These are phyloP conservation scores for Cirrhinus mrigala DNA, from an alignment of 2,797 vertebrate genomes.

Conservation along the genomic window DNA sequence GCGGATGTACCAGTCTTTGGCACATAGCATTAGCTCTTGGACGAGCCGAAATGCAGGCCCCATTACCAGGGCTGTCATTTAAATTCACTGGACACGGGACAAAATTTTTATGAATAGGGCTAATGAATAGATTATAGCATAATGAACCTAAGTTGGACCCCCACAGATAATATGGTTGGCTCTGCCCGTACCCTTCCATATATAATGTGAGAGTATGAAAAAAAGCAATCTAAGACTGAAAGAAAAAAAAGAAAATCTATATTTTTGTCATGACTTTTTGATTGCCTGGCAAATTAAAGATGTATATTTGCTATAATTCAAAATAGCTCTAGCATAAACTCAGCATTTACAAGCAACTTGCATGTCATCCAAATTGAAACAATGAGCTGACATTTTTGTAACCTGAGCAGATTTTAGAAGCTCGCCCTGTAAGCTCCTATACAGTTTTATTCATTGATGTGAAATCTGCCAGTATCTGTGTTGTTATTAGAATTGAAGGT, in stretches of 20 bases:
- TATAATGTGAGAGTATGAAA: not conserved
- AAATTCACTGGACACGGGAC: not conserved
- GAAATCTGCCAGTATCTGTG: conserved; percentile 11
- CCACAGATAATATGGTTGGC: not conserved
- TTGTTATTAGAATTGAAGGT: conserved; percentile 33
- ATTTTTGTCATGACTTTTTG: not conserved
- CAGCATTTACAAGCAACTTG: not conserved
- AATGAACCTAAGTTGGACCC: not conserved
- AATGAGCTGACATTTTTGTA: not conserved
- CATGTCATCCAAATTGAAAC: not conserved
- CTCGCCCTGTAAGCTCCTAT: too few species aligned
- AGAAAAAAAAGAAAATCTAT: not conserved
- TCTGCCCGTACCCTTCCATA: not conserved
- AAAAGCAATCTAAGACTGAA: not conserved
- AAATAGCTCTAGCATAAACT: not conserved
- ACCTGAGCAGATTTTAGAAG: not conserved
- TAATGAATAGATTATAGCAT: not conserved
- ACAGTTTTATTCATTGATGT: conserved; percentile 15
- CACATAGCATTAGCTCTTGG: not conserved
- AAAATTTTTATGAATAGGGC: not conserved
- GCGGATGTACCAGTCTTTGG: not conserved
- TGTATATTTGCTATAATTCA: not conserved
- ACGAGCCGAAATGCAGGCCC: not conserved
- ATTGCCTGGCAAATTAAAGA: not conserved
- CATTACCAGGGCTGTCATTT: not conserved